Conservation (phyloP, 1,140 invertebrate genomes). For the Aphelinus atriplicis region DNA sequence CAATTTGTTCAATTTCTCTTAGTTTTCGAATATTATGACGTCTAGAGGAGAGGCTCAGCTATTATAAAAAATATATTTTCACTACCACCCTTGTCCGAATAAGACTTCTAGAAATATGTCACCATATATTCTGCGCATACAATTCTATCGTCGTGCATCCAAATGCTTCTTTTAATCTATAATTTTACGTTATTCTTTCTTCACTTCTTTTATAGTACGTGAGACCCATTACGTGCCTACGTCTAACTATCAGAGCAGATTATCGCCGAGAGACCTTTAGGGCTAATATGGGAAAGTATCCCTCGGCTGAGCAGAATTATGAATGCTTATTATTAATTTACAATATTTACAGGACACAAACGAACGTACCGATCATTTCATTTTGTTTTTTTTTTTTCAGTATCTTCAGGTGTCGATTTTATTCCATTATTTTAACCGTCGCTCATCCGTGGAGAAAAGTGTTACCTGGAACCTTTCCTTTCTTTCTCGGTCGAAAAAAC, state of each 20-base stretch:
- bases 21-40: constrained; percentile 4
- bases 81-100: constrained; percentile 45
- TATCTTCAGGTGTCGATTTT: constrained; percentile 23
- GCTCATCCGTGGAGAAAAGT: constrained; percentile 41
- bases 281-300: constrained; percentile 24
- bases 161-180: constrained; percentile 23
- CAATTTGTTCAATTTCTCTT: constrained; percentile 22
- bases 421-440: constrained; percentile 22
- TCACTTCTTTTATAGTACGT: constrained; percentile 27
- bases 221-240: constrained; percentile 31
- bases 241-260: constrained; percentile 30
- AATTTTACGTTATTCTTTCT: constrained; percentile 31
- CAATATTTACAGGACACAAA: constrained; percentile 64
- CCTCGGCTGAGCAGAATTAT: constrained; percentile 50
- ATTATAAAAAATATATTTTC: constrained; percentile 43
- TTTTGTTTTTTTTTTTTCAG: constrained; percentile 25
- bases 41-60: constrained; percentile 33
- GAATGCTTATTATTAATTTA: constrained; percentile 60
- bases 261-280: background rate
- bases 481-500: constrained; percentile 24
- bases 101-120: constrained; percentile 28
- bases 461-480: constrained; percentile 19
- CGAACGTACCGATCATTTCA: constrained; percentile 53
- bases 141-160: constrained; percentile 5
- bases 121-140: constrained; percentile 1